These are phyloP conservation scores for Menura novaehollandiae DNA, from an alignment of 2,113 vertebrate genomes.

Conservation along the genomic window DNA sequence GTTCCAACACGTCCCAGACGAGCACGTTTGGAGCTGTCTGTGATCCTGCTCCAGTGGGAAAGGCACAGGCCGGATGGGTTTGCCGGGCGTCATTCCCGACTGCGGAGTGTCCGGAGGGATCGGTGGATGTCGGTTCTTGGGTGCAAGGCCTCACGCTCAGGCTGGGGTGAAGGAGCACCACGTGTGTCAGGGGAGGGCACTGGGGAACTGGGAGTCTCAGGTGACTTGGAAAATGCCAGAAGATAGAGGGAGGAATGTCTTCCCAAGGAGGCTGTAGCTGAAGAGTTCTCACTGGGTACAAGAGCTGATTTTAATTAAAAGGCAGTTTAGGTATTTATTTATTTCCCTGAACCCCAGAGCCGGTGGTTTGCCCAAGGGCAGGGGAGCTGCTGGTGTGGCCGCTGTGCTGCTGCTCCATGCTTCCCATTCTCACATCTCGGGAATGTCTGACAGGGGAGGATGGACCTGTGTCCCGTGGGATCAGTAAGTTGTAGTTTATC, in stretches of 20 bases:
- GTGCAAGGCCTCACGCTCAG: rapidly evolving
- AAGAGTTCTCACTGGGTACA: not conserved
- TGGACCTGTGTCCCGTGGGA: not conserved
- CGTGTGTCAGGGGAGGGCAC: rapidly evolving
- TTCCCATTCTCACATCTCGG: not conserved
- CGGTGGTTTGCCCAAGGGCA: not conserved
- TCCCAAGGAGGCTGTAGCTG: not conserved
- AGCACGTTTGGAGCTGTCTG: not conserved
- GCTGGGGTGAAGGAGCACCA: not conserved
- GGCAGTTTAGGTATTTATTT: not conserved
- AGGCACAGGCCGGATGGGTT: not conserved
- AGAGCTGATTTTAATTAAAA: slow-evolving; percentile 5
- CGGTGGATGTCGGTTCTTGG: rapidly evolving
- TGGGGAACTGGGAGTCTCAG: not conserved
- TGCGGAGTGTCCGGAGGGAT: not conserved
- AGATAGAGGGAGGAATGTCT: not conserved
- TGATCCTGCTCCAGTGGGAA: not conserved
- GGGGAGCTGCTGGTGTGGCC: not conserved
- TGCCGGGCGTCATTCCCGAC: not conserved
- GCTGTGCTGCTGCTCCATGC: not conserved
- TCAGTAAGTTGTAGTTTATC: not conserved
- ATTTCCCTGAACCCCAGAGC: not conserved
- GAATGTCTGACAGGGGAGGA: not conserved
- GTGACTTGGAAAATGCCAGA: not conserved
- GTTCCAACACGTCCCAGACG: not conserved